Base-by-base conservation (phyloP, 2,888 invertebrate species). In the Acleris laterana region DNA sequence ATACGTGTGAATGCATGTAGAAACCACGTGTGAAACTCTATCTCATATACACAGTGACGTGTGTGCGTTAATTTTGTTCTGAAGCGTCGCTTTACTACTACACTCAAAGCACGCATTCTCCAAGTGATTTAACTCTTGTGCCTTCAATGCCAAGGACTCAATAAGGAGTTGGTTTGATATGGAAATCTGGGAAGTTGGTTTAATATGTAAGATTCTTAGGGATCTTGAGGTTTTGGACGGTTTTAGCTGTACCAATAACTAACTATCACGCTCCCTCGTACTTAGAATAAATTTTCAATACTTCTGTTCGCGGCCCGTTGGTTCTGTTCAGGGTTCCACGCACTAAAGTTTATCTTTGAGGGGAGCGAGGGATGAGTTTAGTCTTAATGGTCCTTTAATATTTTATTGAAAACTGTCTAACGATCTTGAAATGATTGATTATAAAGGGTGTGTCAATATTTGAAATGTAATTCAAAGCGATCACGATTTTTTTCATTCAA, bases 211-310 rank as follows among this genome's bases (percentile, higher is more conserved):
- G 65, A 38, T 52, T 53, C 22, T 53, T 6, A 53, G 48, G 49
- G 67, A 4, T 55, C 63, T 63, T 19, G 22, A 48, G 20, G 9
- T 66, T 17, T 51, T 83, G 88, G 88, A 73, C 56, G 72, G 65
- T 63, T 77, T 74, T 80, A 78, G 83, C 80, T 83, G 81, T 84
- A 83, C 78, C 85, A 65, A 85, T 90, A 90, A 88, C 82, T 89
- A 86, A 90, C 90, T 86, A 88, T 87, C 85, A 86, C 83, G 82
- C 83, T 77, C 83, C 80, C 83, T 76, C 77, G 87, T 90, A 88
- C 87, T 89, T 84, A 85, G 90, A 89, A 92, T 92, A 92, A 91
- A 92, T 92, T 90, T 92, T 89, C 91, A 89, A 92, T 90, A 89
- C 87, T 80, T 77, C 76, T 75, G 74, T 80, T 80, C 81, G 83